Base-by-base conservation (phyloP, 2,113 vertebrate species). In the Glaucidium brasilianum region DNA sequence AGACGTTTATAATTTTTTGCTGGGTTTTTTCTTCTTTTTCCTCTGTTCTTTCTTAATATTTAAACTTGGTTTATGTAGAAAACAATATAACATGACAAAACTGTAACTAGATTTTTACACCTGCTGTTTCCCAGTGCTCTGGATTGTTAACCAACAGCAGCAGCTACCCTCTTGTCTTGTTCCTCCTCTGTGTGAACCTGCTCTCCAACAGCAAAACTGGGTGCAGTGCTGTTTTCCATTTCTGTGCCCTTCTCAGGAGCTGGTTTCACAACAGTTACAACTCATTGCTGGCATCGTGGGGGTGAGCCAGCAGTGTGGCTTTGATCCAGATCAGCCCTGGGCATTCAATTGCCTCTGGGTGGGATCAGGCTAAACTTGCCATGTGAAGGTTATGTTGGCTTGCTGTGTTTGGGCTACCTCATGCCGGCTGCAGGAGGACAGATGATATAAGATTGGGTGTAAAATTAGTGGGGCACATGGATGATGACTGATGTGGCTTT, bases 351-450 rank as follows among this genome's bases (percentile, higher is more conserved):
- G 58, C 69, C 39, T 47, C 59, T 81, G 52, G 0, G 3, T 88
- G 74, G 63, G 58, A 35, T 56, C 0, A 0, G 20, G 39, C 32
- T 92, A 69, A 72, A 39, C 75, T 77, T 5, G 1, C 47, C 29
- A 10, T 0, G 1, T 18, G 30, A 85, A 50, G 58, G 64, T 85
- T 60, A 29, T 1, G 2, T 29, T 23, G 71, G 8, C 29, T 89
- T 52, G 53, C 29, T 39, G 27, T 50, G 52, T 62, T 85, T 49
- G 41, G 25, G 5, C 58, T 77, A 64, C 59, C 62, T 77, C 58
- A 10, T 0, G 4, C 58, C 2, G 3, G 27, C 77, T 1, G 1
- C 2, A 1, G n/a, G 30, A 56, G 83, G 50, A 47, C 21, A 17
- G 49, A 5, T n/a, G 27, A 27, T 62, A 60, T 39, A 0, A 1